These are phyloP conservation scores for Eristalinus sepulchralis DNA, from an alignment of 2,888 invertebrate genomes.

Conservation along the genomic window DNA sequence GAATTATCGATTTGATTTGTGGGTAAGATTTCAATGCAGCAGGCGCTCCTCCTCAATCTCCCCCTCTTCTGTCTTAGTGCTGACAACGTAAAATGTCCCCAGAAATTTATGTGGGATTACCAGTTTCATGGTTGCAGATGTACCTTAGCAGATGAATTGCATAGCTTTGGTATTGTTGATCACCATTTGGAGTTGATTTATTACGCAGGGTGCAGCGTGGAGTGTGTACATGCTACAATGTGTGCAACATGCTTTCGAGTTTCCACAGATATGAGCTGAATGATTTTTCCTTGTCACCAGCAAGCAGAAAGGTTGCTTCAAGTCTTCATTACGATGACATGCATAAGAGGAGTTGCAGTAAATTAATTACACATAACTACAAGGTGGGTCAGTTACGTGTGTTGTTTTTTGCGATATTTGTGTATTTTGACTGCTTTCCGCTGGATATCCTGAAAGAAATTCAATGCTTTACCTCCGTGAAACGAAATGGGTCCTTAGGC, in stretches of 20 bases:
- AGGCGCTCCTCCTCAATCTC: neutral
- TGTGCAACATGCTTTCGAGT: neutral
- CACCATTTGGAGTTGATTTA: neutral
- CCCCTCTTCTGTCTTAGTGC: neutral
- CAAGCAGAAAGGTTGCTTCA: too few species aligned
- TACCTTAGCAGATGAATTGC: neutral
- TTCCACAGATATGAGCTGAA: neutral
- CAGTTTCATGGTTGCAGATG: neutral
- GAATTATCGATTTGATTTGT: constrained; percentile 54
- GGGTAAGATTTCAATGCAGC: constrained; percentile 35
- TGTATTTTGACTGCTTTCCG: too few species aligned
- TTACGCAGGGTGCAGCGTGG: neutral
- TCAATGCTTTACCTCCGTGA: too few species aligned
- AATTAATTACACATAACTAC: too few species aligned
- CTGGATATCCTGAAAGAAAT: too few species aligned
- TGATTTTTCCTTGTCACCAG: neutral
- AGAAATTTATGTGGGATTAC: constrained; percentile 19
- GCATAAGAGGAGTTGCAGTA: too few species aligned
- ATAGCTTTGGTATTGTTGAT: neutral
- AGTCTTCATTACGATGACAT: too few species aligned
- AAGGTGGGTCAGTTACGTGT: too few species aligned
- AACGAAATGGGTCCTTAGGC: too few species aligned
- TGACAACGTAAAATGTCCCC: constrained; percentile 16
- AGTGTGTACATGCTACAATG: neutral
- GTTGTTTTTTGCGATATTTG: too few species aligned